phyloP scores from a whole-genome alignment of 2,113 vertebrate species.

The Albula glossodonta region DNA sequence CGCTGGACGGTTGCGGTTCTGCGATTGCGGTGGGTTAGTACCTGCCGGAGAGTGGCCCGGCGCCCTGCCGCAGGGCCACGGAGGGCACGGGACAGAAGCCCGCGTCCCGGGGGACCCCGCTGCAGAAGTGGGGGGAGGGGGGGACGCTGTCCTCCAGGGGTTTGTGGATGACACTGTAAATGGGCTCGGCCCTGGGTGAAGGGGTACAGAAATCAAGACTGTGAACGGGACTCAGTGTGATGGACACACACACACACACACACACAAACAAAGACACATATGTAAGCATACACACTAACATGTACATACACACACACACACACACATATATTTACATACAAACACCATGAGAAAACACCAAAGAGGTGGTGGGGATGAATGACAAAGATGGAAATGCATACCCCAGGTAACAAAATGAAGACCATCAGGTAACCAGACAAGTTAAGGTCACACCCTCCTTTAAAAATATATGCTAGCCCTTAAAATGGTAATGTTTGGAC shows the following conservation, averaged over 20 bases:
- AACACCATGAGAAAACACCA: background rate
- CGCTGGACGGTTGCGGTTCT: background rate
- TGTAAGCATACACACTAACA: slow-evolving; percentile 57
- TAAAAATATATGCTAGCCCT: too few relatives aligned
- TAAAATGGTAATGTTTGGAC: too few relatives aligned
- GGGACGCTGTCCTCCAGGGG: slow-evolving; percentile 69
- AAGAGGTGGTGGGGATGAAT: background rate
- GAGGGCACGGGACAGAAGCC: slow-evolving; percentile 70
- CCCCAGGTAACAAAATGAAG: too few relatives aligned
- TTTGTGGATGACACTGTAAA: slow-evolving; percentile 82
- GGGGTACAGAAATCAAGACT: slow-evolving; percentile 69
- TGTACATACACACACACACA: slow-evolving; percentile 54
- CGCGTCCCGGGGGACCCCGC: slow-evolving; percentile 52
- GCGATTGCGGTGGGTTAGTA: slow-evolving; percentile 71
- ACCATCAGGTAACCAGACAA: too few relatives aligned
- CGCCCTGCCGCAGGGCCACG: slow-evolving; percentile 69
- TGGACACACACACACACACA: slow-evolving; percentile 40
- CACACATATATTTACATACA: slow-evolving; percentile 26
- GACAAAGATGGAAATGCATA: too few relatives aligned
- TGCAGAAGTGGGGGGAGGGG: slow-evolving; percentile 61
- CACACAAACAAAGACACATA: slow-evolving; percentile 53
- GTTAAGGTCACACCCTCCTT: too few relatives aligned
- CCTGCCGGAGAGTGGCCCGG: slow-evolving; percentile 73
- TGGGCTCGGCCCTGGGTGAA: slow-evolving; percentile 72
- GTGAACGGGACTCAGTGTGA: slow-evolving; percentile 62